Evolutionary conservation across 1,140 invertebrate species (phyloP).

Genomic region (Brachionus plicatilis): DNA sequence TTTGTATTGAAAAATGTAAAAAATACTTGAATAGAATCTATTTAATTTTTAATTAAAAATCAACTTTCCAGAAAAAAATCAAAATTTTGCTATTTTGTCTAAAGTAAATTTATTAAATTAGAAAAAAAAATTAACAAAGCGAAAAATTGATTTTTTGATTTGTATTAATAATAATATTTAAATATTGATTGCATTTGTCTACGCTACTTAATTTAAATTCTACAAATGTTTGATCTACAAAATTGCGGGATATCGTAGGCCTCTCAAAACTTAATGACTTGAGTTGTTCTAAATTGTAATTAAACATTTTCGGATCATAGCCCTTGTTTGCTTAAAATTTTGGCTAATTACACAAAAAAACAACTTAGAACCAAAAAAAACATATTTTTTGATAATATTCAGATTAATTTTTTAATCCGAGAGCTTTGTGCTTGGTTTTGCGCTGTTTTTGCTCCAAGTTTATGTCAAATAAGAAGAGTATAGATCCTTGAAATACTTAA

Average conservation of each 20-base stretch:
- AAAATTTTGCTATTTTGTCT: no score
- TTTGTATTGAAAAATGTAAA: no score
- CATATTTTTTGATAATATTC: not conserved
- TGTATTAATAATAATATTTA: not conserved
- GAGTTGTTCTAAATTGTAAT: not conserved
- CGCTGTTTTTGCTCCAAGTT: not conserved
- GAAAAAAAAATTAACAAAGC: not conserved
- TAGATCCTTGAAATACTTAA: slow-evolving; percentile 19
- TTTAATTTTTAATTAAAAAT: no score
- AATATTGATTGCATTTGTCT: not conserved
- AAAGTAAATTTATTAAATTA: no score
- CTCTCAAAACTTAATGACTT: not conserved
- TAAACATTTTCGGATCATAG: not conserved
- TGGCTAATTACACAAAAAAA: not conserved
- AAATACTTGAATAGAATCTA: no score
- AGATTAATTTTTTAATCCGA: slow-evolving; percentile 12
- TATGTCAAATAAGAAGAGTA: not conserved
- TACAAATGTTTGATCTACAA: slow-evolving; percentile 9
- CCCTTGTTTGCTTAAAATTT: not conserved
- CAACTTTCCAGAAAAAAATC: no score
- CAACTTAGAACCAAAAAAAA: not conserved
- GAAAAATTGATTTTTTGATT: not conserved
- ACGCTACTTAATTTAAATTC: not conserved
- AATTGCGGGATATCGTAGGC: not conserved
- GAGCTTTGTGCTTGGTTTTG: not conserved